Conservation (phyloP, 2,888 invertebrate species). For the Rhamnusium bicolor region DNA sequence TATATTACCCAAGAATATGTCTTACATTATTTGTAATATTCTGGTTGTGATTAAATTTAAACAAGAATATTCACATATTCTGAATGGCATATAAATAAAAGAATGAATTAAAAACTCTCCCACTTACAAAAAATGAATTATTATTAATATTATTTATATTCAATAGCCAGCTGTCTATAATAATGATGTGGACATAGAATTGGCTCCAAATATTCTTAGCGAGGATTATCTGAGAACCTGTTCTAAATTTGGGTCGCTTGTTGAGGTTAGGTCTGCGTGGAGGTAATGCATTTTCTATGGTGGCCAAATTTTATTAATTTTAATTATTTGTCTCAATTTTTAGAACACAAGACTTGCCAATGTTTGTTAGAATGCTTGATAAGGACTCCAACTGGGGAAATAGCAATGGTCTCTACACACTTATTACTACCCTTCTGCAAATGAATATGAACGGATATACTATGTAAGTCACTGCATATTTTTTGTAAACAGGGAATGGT, state of each 20-base stretch:
- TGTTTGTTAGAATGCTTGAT: slow-evolving; percentile 86
- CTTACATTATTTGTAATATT: no score
- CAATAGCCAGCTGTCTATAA: slow-evolving; percentile 52
- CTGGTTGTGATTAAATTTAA: no score
- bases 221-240: slow-evolving; percentile 74
- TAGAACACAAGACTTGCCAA: slow-evolving; percentile 79
- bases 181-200: slow-evolving; percentile 71
- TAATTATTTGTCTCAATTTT: slow-evolving; percentile 45
- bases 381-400: slow-evolving; percentile 81
- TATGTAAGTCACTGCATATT: no score
- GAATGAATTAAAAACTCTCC: no score
- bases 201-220: slow-evolving; percentile 76
- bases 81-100: no score
- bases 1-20: no score
- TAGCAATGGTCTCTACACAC: slow-evolving; percentile 80
- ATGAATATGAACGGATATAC: slow-evolving; percentile 72
- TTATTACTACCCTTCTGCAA: slow-evolving; percentile 82
- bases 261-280: slow-evolving; percentile 83
- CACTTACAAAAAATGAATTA: background rate
- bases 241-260: slow-evolving; percentile 76
- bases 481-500: no score
- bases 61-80: no score
- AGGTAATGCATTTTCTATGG: slow-evolving; percentile 66
- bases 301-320: background rate
- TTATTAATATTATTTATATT: background rate